Evolutionary conservation across 2,888 invertebrate genomes (phyloP).

Genomic region (Neoaliturus tenellus): DNA sequence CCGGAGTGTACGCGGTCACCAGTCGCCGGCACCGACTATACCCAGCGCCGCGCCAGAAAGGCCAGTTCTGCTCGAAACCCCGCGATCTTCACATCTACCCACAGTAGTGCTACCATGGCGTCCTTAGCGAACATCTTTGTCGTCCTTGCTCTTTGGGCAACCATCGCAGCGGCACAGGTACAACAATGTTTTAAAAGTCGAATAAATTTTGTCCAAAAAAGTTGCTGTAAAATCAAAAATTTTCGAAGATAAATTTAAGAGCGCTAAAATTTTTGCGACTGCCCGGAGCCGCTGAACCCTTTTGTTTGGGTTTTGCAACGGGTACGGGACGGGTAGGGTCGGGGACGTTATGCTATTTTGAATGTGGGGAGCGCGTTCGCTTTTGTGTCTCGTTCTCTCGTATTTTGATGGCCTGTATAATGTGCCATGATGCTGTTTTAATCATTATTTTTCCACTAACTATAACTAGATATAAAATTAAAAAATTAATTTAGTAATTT

Average conservation of each 20-base stretch:
- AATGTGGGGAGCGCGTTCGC: not conserved
- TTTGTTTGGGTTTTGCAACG: conserved; percentile 8
- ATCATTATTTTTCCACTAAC: too few relatives aligned
- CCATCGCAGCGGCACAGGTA: conserved; percentile 1
- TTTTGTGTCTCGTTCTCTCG: too few relatives aligned
- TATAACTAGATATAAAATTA: too few relatives aligned
- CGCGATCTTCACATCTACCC: not conserved
- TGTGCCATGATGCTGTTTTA: too few relatives aligned
- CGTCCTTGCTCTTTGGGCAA: not conserved
- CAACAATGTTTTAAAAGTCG: not conserved
- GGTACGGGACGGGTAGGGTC: not conserved
- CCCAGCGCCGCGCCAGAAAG: not conserved
- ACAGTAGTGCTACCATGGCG: too few relatives aligned
- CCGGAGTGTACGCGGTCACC: not conserved
- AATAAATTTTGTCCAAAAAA: not conserved
- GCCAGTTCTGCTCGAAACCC: not conserved
- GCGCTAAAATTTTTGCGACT: not conserved
- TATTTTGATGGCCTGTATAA: too few relatives aligned
- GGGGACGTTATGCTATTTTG: not conserved
- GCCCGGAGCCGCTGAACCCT: not conserved
- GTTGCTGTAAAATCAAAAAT: not conserved
- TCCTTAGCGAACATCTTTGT: not conserved
- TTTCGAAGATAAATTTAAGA: not conserved
- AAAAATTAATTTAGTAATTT: too few relatives aligned
- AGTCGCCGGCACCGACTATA: not conserved